Evolutionary conservation across 2,113 vertebrate species (phyloP), one percentile per base, ranked within the genome.

Genomic region (Dasyornis broadbenti): DNA sequence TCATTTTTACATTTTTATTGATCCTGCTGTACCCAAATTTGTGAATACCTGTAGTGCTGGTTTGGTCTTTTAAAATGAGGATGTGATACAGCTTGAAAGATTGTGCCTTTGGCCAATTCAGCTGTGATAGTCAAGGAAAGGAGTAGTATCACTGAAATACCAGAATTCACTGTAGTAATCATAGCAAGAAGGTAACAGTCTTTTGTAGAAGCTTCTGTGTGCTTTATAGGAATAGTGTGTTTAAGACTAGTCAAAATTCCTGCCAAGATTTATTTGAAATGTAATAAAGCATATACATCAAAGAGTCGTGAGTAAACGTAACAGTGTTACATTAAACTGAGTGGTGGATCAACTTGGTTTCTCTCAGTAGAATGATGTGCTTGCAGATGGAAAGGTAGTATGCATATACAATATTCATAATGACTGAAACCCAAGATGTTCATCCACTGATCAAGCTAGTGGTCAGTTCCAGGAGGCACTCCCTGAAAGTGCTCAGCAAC

Each of bases 11-110:
- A 21, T 60, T 97, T 92, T 91, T 70, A 65, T 57, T 96, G 84
- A 57, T 79, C 86, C 50, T 95, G 31, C 90, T 92, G 45, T 66
- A 81, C 79, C 23, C 80, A 94, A 86, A 92, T 97, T 97, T 84
- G 22, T 81, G 49, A 64, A 68, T 56, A 92, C 79, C 53, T 93
- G 49, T 86, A 94, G 60, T 82, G 19, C 35, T 94, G 76, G 86
- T 80, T 91, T 92, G 94, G 49, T 75, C 37, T 47, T 90, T 95
- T 96, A 75, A 94, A 95, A 94, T 87, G 80, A 94, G 30, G 30
- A 57, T 3, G 8, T 92, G 47, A 79, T 94, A 59, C 11, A 76
- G 11, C 76, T 81, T 89, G 57, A 93, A 69, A 89, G 64, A 70
- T 18, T 78, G 22, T 82, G 24, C 86, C 35, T 95, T 81, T 95